Base-by-base conservation (phyloP, 1,140 invertebrate species). In the Aphis gossypii region DNA sequence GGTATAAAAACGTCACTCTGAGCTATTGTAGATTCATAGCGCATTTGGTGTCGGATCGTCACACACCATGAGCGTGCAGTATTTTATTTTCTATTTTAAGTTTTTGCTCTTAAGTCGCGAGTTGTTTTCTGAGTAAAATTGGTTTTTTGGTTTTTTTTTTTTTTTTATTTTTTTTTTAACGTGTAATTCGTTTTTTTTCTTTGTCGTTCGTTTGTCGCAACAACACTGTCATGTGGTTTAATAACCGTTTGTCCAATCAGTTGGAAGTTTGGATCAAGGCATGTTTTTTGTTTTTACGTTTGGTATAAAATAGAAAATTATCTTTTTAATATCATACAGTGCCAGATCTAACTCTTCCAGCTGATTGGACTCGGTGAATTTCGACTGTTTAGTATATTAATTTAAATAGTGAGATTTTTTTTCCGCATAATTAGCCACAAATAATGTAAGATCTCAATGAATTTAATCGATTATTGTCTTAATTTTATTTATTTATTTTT, bases 341-440 rank as follows among this genome's bases (percentile, higher is more conserved):
- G 96, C 96, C 96, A 96, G 96, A 96, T 96, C 96, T 96, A 96
- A 96, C 96, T 96, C 96, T 96, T 96, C 96, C 96, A 96, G 96
- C 96, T 96, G 96, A 96, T 94, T 84, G 94, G 94, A 86, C 76
- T 87, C 35, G 68, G 93, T 76, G 1, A 0, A 46, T 76, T 92
- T 87, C 84, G 30, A 90, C 76, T 86, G 9, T 86, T 46, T 86
- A 41, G 60, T 76, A 76, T 76, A 76, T 76, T 76, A 68, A 68
- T 68, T 68, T 6, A 76, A 76, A 60, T 35, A 18, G 30, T 76
- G 60, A 76, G 14, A 0, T 4, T 76, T 76, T 76, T 76, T 46
- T n/a, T 18, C n/a, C n/a, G 30, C n/a, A 35, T 76, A 35, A 76
- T 76, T 35, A 76, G 60, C 60, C 11, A n/a, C 60, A 76, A 76